Conservation (phyloP, 2,797 vertebrate species). For the Tragelaphus eurycerus region DNA sequence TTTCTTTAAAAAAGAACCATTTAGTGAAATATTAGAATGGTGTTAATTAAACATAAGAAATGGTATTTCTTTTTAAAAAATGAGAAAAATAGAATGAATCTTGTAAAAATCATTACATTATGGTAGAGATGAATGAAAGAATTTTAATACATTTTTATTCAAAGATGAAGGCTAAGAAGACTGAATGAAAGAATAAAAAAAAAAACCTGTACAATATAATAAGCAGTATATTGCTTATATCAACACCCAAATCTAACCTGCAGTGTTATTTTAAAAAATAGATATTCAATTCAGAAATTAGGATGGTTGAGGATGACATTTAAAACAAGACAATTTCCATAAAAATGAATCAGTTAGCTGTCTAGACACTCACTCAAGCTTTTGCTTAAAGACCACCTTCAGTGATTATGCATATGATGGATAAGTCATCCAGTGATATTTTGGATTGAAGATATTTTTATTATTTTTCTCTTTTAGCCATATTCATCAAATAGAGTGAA, state of each 20-base stretch:
- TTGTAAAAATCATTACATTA: background rate
- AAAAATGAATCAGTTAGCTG: slow-evolving; percentile 4
- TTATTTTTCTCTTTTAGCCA: background rate
- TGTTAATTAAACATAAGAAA: background rate
- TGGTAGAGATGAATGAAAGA: background rate
- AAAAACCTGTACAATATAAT: background rate
- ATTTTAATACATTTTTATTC: background rate
- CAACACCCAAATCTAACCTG: background rate
- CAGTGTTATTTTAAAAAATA: background rate
- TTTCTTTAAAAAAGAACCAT: background rate
- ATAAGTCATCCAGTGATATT: background rate
- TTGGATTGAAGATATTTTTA: background rate
- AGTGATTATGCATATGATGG: background rate
- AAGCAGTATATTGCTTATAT: background rate
- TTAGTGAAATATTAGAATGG: background rate
- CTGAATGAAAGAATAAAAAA: background rate
- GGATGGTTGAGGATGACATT: background rate
- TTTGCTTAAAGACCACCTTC: background rate
- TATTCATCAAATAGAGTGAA: background rate
- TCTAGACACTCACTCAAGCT: background rate
- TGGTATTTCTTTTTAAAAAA: background rate
- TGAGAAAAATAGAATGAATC: background rate
- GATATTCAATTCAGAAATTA: background rate
- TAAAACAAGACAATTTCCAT: slow-evolving; percentile 34
- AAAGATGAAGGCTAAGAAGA: background rate